These are phyloP conservation scores for Semibalanus balanoides DNA, from an alignment of 1,140 invertebrate genomes.

Conservation along the genomic window DNA sequence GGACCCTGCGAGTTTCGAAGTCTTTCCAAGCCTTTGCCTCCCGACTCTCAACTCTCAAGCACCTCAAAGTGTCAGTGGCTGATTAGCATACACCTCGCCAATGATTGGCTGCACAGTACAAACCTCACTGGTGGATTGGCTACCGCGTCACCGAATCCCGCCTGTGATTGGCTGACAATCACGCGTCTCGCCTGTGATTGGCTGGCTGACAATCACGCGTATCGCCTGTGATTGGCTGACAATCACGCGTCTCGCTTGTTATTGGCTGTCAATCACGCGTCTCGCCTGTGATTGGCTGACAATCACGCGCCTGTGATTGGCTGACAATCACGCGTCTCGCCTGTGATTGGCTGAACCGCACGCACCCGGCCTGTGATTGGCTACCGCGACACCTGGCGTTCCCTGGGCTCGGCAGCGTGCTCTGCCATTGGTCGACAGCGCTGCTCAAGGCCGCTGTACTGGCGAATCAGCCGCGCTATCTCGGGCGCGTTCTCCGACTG, in stretches of 20 bases:
- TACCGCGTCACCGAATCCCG: no score
- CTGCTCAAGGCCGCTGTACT: constrained; percentile 82
- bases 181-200: background rate
- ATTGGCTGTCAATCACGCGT: no score
- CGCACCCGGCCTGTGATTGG: no score
- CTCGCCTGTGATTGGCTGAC: no score
- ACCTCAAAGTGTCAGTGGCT: no score
- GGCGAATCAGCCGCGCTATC: constrained; percentile 83
- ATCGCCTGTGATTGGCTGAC: background rate
- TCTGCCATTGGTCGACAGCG: constrained; percentile 18
- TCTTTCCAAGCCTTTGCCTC: no score
- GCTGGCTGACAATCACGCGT: background rate
- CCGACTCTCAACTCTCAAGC: no score
- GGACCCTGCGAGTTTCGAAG: no score
- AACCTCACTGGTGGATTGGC: no score
- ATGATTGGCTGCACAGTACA: no score
- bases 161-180: no score
- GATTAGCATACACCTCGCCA: no score
- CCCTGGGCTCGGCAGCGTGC: background rate
- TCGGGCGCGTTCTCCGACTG: constrained; percentile 94
- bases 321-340: background rate
- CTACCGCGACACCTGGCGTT: background rate
- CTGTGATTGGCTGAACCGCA: background rate
- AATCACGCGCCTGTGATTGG: background rate
- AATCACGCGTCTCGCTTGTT: background rate